phyloP scores from a whole-genome alignment of 1,140 invertebrate genomes.

The Sycophila sp. region DNA sequence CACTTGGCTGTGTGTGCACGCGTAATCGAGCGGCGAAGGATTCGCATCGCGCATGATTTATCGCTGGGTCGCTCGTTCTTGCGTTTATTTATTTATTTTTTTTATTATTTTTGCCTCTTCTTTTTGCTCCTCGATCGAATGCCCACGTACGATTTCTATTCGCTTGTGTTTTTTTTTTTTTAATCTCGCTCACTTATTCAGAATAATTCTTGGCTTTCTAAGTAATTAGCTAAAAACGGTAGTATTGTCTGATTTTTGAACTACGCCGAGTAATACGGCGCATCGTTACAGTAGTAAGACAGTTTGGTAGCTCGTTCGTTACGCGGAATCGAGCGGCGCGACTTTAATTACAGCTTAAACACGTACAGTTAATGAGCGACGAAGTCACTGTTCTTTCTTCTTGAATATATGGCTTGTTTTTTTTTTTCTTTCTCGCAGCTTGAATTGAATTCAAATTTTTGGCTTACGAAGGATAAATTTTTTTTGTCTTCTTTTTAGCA shows the following conservation, averaged over 20 bases:
- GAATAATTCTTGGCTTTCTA: constrained; percentile 27
- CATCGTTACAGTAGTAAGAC: constrained; percentile 14
- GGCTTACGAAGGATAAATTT: not conserved
- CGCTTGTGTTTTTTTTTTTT: not conserved
- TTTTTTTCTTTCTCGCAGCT: not conserved
- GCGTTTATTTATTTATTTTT: constrained; percentile 23
- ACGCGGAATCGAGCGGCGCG: not conserved
- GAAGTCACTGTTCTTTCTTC: constrained; percentile 20
- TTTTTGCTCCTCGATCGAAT: no score
- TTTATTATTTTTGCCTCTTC: not conserved
- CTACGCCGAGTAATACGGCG: constrained; percentile 39
- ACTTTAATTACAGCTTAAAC: constrained; percentile 4
- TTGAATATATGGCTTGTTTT: not conserved
- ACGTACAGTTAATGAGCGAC: constrained; percentile 16
- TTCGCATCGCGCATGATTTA: no score
- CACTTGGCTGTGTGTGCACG: no score
- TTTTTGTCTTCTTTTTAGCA: not conserved
- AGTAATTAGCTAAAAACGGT: constrained; percentile 31
- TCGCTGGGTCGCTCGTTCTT: no score
- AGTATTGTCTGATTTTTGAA: constrained; percentile 58
- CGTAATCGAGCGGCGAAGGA: no score
- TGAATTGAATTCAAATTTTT: no score
- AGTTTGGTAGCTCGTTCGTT: constrained; percentile 9
- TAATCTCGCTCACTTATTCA: constrained; percentile 1
- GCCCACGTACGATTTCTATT: not conserved